Conservation (phyloP, 2,888 invertebrate genomes). For the Lordiphosa andalusiaca region DNA sequence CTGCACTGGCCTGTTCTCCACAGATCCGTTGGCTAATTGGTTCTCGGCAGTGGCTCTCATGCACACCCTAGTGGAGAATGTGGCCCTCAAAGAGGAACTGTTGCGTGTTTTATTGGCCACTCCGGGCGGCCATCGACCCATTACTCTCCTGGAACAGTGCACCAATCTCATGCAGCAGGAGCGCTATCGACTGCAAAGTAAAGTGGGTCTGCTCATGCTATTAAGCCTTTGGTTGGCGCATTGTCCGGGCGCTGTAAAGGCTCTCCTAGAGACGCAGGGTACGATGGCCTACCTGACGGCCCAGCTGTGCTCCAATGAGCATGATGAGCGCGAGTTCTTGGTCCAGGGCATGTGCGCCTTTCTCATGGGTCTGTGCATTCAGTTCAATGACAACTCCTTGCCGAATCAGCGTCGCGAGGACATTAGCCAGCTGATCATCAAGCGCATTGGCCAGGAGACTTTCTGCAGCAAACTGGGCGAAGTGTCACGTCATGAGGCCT, state of each 20-base stretch:
- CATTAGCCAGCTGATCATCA: conserved; percentile 88
- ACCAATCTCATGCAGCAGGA: conserved; percentile 91
- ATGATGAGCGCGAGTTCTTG: conserved; percentile 94
- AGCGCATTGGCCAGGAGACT: conserved; percentile 93
- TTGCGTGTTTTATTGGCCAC: conserved; percentile 94
- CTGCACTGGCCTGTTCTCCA: conserved; percentile 94
- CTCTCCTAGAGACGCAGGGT: conserved; percentile 89
- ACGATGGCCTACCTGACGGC: conserved; percentile 92
- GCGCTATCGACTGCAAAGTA: conserved; percentile 84
- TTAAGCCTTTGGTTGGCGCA: conserved; percentile 93
- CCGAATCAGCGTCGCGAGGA: conserved; percentile 88
- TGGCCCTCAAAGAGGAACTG: conserved; percentile 92
- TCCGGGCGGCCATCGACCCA: conserved; percentile 90
- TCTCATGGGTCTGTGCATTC: conserved; percentile 94
- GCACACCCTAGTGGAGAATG: conserved; percentile 93
- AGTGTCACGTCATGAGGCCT: conserved; percentile 93
- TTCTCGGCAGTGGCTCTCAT: conserved; percentile 95
- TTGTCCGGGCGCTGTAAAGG: conserved; percentile 90
- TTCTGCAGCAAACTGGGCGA: conserved; percentile 92
- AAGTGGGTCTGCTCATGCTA: conserved; percentile 94
- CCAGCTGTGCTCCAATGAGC: conserved; percentile 90
- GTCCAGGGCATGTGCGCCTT: conserved; percentile 95
- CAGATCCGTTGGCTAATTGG: conserved; percentile 95
- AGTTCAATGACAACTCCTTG: conserved; percentile 92
- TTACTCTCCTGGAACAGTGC: conserved; percentile 94